A percentile compares a stretch with the other conserved stretches of the same genome.
phyloP scores from a whole-genome alignment of 2,113 vertebrate species.

The Gracilinanus agilis region DNA sequence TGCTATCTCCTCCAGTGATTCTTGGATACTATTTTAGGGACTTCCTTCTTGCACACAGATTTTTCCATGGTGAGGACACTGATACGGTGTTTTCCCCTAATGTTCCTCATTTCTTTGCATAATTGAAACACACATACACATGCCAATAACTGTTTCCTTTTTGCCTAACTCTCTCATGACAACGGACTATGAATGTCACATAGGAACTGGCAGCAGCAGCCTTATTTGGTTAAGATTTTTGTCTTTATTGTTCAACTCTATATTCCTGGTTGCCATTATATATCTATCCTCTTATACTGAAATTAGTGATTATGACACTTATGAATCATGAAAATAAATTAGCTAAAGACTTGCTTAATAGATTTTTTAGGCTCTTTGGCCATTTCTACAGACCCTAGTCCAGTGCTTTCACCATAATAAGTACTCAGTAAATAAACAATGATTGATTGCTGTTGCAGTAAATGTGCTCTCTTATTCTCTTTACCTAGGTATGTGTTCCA shows the following conservation, averaged over 20 bases:
- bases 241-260: constrained; percentile 65
- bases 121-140: constrained; percentile 1
- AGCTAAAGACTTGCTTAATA: background rate
- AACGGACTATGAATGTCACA: constrained; percentile 55
- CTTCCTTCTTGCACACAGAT: constrained; percentile 55
- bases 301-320: background rate
- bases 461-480: background rate
- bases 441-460: background rate
- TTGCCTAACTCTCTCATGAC: constrained; percentile 60
- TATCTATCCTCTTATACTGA: constrained; percentile 36
- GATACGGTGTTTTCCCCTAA: constrained; percentile 54
- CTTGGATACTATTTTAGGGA: constrained; percentile 39
- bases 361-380: constrained; percentile 4
- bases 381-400: background rate
- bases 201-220: constrained; percentile 61
- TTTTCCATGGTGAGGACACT: constrained; percentile 59
- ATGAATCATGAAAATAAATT: constrained; percentile 13
- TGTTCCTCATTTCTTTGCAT: constrained; percentile 25
- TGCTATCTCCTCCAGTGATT: background rate
- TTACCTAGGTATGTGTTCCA: background rate
- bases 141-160: constrained; percentile 63
- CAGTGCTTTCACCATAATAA: background rate
- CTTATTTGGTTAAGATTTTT: constrained; percentile 69
- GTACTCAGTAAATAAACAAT: background rate
- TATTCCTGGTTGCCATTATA: constrained; percentile 50